phyloP scores from a whole-genome alignment of 2,888 invertebrate species.

The Pedicia rivosa region DNA sequence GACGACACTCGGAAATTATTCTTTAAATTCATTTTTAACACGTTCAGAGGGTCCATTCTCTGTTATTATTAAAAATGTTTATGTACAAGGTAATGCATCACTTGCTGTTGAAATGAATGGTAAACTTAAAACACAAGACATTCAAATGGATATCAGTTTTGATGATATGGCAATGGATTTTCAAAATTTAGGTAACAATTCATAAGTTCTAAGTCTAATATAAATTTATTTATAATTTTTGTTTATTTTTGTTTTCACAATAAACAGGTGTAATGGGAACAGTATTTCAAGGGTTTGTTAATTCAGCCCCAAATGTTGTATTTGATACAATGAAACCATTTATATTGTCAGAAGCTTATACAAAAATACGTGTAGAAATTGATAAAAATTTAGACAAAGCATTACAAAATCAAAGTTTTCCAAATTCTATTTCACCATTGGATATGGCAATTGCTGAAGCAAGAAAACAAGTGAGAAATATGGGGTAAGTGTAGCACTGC shows the following conservation, averaged over 20 bases:
- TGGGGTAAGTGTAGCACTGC: no score
- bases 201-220: neutral
- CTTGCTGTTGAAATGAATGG: slow-evolving; percentile 60
- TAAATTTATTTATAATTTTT: neutral
- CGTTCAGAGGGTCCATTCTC: slow-evolving; percentile 60
- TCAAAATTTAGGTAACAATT: slow-evolving; percentile 40
- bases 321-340: slow-evolving; percentile 80
- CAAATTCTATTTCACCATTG: slow-evolving; percentile 71
- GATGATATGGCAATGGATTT: slow-evolving; percentile 64
- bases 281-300: slow-evolving; percentile 55
- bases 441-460: slow-evolving; percentile 68
- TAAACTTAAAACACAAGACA: slow-evolving; percentile 57
- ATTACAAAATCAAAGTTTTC: slow-evolving; percentile 52
- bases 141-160: slow-evolving; percentile 64
- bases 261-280: slow-evolving; percentile 48
- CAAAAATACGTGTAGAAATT: slow-evolving; percentile 53
- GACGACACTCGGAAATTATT: slow-evolving; percentile 58
- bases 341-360: slow-evolving; percentile 61
- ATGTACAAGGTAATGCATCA: slow-evolving; percentile 48
- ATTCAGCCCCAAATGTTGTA: slow-evolving; percentile 63
- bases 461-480: slow-evolving; percentile 45
- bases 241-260: neutral
- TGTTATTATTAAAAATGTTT: slow-evolving; percentile 54
- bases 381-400: slow-evolving; percentile 55
- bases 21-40: slow-evolving; percentile 52